Evolutionary conservation across 2,113 vertebrate species (phyloP), one percentile per base, ranked within the genome.

Genomic region (Aspidoscelis tigris): DNA sequence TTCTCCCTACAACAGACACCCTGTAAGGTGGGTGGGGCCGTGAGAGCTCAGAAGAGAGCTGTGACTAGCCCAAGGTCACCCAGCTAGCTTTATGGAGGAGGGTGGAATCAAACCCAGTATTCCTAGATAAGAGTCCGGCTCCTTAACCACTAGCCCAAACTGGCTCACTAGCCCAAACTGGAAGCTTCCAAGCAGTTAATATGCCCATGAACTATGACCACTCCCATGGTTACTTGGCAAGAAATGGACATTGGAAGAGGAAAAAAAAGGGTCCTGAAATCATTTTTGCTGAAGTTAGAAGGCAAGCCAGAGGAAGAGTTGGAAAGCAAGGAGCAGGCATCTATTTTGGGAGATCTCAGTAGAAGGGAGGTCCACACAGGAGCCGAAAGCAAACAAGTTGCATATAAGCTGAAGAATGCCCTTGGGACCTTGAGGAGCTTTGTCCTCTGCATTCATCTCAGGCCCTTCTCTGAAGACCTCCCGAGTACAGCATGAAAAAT

Each of bases 401-500:
- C 3, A 65, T 12, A 3, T 3, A 33, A 50, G 2, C 58, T 61
- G 18, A 18, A 8, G 4, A 75, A 43, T 84, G 72, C 64, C 9
- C 77, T 22, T 76, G 26, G 21, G 20, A 76, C 71, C 61, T 79
- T 55, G 64, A 76, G 44, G 24, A 41, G n/a, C 44, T 26, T 65
- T 12, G 10, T 41, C 33, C 22, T n/a, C 16, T 61, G 50, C 66
- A 41, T 78, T 24, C 22, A 84, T 20, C 21, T 10, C 33, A 43
- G 88, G 84, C 53, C 78, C 85, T 77, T 68, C 33, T 33, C 33
- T 33, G 33, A 33, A 33, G 33, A 33, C 33, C 33, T 33, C 33
- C 87, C 39, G 68, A 55, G 58, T 33, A 24, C 69, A 90, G 18
- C 12, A 16, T 18, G 4, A 87, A 89, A 89, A 88, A 90, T 64